Evolutionary conservation across 2,888 invertebrate species (phyloP).

Genomic region (Dicranocentrus wangi): DNA sequence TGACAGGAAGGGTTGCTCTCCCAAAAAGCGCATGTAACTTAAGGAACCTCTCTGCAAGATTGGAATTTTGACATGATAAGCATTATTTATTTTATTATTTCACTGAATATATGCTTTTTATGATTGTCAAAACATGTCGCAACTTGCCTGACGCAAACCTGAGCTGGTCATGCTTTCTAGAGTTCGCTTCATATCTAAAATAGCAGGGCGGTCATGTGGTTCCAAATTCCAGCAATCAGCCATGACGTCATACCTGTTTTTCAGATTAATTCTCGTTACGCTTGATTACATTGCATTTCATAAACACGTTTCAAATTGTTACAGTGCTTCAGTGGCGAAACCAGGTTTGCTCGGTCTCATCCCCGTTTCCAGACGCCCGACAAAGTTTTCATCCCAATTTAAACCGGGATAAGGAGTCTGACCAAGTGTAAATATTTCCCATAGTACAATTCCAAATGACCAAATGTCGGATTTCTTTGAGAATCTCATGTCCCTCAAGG

Average conservation of each 20-base stretch:
- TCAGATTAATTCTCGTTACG: too few species aligned
- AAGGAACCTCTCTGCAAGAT: constrained; percentile 16
- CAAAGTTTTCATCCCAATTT: constrained; percentile 56
- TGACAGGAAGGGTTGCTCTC: constrained; percentile 15
- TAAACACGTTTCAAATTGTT: too few species aligned
- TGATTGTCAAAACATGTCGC: not conserved
- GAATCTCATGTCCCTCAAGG: constrained; percentile 65
- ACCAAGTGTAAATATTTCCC: constrained; percentile 61
- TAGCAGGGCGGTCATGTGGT: constrained; percentile 55
- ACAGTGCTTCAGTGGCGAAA: constrained; percentile 34
- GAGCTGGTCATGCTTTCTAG: constrained; percentile 53
- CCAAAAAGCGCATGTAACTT: constrained; percentile 51
- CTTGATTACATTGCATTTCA: not conserved
- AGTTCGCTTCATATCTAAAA: constrained; percentile 59
- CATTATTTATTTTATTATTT: too few species aligned
- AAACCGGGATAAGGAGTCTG: constrained; percentile 65
- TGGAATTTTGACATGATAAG: constrained; percentile 3
- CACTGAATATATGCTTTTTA: too few species aligned
- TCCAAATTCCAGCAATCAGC: constrained; percentile 63
- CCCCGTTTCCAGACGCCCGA: constrained; percentile 57
- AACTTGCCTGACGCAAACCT: constrained; percentile 46
- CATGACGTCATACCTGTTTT: constrained; percentile 62
- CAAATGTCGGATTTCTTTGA: constrained; percentile 66
- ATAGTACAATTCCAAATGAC: constrained; percentile 54
- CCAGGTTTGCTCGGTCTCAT: constrained; percentile 49